Conservation (phyloP, 2,888 invertebrate genomes). For the Tholera decimalis region DNA sequence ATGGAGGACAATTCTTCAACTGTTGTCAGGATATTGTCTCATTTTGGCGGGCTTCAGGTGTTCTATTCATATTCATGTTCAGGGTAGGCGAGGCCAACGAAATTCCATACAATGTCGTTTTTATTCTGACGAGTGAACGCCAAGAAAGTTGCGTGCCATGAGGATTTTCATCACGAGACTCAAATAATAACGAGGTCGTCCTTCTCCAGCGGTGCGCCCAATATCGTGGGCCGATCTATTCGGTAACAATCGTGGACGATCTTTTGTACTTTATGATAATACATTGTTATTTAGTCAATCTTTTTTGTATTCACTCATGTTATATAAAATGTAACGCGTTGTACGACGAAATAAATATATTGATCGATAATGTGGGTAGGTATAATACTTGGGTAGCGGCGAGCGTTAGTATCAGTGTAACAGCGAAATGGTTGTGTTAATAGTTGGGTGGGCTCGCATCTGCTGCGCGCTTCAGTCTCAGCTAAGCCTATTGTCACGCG, state of each 20-base stretch:
- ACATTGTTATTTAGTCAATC: conserved; percentile 79
- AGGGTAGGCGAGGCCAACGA: conserved; percentile 76
- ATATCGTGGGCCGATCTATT: conserved; percentile 84
- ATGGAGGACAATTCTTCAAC: conserved; percentile 85
- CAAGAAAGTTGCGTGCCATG: conserved; percentile 88
- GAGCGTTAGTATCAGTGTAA: conserved; percentile 73
- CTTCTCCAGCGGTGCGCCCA: conserved; percentile 78
- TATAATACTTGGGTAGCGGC: conserved; percentile 47
- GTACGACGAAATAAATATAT: conserved; percentile 61
- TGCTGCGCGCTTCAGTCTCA: conserved; percentile 74
- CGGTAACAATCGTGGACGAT: conserved; percentile 81
- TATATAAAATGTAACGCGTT: conserved; percentile 67
- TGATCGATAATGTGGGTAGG: conserved; percentile 60
- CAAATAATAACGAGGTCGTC: conserved; percentile 89
- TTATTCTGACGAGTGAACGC: conserved; percentile 88
- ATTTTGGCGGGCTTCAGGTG: conserved; percentile 76
- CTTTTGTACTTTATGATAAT: conserved; percentile 85
- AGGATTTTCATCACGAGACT: conserved; percentile 88
- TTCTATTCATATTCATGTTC: conserved; percentile 86
- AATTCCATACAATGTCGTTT: conserved; percentile 86
- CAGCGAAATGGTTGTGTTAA: conserved; percentile 78
- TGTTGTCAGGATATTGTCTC: conserved; percentile 84
- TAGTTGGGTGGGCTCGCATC: conserved; percentile 78
- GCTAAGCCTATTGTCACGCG: conserved; percentile 85
- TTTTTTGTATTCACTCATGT: conserved; percentile 75